Evolutionary conservation across 2,113 vertebrate genomes (phyloP).

Genomic region (Saiga tatarica): DNA sequence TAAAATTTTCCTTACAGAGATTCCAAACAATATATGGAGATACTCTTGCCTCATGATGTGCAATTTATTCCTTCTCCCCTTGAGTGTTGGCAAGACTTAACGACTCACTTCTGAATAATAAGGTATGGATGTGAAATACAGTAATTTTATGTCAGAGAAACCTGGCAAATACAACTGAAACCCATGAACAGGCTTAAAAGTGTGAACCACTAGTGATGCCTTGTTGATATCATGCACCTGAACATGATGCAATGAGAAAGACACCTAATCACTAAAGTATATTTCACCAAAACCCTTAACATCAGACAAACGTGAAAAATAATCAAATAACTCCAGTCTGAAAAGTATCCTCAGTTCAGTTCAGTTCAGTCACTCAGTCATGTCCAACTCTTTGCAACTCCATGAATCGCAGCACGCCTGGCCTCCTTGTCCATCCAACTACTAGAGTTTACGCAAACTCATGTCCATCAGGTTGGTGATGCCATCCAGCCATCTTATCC

Average conservation of each 20-base stretch:
- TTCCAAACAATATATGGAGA: neutral
- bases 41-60: neutral
- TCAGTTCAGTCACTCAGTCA: too few species aligned
- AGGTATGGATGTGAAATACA: neutral
- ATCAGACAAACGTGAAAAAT: neutral
- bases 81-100: neutral
- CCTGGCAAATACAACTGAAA: neutral
- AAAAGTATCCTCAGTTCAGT: neutral
- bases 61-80: neutral
- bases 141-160: neutral
- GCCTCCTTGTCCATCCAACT: too few species aligned
- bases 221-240: neutral
- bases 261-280: neutral
- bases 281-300: neutral
- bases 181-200: neutral
- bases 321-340: neutral
- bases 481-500: too few species aligned
- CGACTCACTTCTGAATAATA: neutral
- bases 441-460: too few species aligned
- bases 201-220: neutral
- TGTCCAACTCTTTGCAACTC: too few species aligned
- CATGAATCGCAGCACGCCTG: too few species aligned
- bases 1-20: neutral
- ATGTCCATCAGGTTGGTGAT: too few species aligned
- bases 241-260: neutral